phyloP scores from a whole-genome alignment of 2,113 vertebrate species.

The Thamnaconus septentrionalis region DNA sequence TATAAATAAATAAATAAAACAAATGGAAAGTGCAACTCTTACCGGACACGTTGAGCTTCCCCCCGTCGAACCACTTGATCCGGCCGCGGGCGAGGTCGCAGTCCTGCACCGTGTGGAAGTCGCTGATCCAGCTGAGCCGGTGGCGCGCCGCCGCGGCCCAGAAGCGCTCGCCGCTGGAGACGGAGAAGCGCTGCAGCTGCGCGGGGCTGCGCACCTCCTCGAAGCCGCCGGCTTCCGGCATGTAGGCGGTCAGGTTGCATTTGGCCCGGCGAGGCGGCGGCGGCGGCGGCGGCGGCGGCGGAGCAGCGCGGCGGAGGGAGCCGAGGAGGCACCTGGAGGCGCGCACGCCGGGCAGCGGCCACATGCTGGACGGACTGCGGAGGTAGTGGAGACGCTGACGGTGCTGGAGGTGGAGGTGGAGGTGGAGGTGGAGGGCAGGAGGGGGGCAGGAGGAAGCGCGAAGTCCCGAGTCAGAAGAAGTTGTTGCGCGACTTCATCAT shows the following conservation, averaged over 20 bases:
- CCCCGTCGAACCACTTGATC: conserved; percentile 64
- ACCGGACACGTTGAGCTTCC: conserved; percentile 68
- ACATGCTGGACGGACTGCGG: neutral
- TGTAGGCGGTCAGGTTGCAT: conserved; percentile 64
- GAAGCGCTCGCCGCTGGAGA: conserved; percentile 69
- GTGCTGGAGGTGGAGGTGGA: neutral
- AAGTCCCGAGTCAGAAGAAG: neutral
- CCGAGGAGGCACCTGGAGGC: neutral
- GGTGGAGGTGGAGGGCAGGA: neutral
- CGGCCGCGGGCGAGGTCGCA: conserved; percentile 65
- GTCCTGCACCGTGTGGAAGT: conserved; percentile 74
- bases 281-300: neutral
- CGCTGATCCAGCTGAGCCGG: conserved; percentile 74
- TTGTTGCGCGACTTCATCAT: too few species aligned
- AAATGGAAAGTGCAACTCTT: conserved; percentile 1
- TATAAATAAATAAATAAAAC: neutral
- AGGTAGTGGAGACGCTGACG: neutral
- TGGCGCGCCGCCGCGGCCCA: conserved; percentile 74
- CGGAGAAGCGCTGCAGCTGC: conserved; percentile 71
- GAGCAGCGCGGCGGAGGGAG: conserved; percentile 14
- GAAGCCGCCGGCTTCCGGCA: conserved; percentile 76
- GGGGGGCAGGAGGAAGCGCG: neutral
- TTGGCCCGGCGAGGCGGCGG: conserved; percentile 1
- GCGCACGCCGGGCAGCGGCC: conserved; percentile 39
- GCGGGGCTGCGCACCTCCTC: conserved; percentile 53